Conservation (phyloP, 2,113 vertebrate genomes). For the Alexandromys fortis region DNA sequence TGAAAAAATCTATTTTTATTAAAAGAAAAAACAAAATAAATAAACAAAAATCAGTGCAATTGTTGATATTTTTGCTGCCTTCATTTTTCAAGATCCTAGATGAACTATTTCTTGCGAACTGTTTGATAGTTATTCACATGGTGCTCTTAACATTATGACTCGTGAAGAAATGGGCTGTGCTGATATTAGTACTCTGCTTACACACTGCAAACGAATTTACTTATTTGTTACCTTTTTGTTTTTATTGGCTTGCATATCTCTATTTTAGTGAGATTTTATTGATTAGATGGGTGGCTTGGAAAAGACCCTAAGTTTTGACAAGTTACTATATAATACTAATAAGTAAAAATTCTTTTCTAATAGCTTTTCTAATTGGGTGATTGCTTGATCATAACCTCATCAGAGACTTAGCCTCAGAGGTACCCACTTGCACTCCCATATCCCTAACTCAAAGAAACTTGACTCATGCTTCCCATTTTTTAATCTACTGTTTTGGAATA, state of each 20-base stretch:
- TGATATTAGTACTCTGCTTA: neutral
- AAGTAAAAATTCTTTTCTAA: neutral
- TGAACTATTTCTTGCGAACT: neutral
- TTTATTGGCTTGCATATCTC: neutral
- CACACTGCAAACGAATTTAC: neutral
- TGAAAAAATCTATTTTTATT: neutral
- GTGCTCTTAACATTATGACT: neutral
- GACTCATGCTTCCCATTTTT: neutral
- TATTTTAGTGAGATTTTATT: neutral
- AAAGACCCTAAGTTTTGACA: neutral
- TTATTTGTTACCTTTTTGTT: neutral
- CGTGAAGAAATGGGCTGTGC: neutral
- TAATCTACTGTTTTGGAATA: neutral
- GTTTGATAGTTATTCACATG: neutral
- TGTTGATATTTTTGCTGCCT: neutral
- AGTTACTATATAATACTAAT: neutral
- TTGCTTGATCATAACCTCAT: neutral
- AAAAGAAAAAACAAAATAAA: neutral
- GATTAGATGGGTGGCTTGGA: neutral
- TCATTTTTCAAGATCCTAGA: neutral
- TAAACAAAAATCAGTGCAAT: neutral
- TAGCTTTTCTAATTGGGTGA: neutral
- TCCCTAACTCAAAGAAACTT: neutral
- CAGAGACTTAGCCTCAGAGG: neutral
- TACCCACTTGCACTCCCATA: neutral